Evolutionary conservation across 37 sponge, comb jelly and placozoan species (phyloP), one percentile per base, ranked within the genome.

Genomic region (Spongilla lacustris): DNA sequence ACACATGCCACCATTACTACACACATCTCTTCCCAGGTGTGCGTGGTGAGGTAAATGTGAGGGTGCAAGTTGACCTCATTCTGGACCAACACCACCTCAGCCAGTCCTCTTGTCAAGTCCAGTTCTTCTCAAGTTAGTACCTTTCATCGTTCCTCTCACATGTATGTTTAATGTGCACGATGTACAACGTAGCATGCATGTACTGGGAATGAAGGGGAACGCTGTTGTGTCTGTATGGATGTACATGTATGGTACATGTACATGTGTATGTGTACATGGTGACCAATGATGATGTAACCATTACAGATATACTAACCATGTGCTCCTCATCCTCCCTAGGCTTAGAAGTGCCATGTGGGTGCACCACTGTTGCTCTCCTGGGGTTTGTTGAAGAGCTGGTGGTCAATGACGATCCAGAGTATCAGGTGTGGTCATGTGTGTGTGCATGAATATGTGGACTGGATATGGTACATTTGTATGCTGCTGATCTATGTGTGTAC

Each of bases 361-460:
- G 37, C 66, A 58, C 35, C 0, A 36, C 75, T 25, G 77, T 33
- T 24, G 50, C 82, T 9, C 58, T 95, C 33, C 83, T 81, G 48
- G 96, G 96, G 28, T 95, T 97, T 81, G 92, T 97, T 17, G 98
- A 97, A 74, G 98, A 95, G 74, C 89, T 97, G 84, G 94, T 95
- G 6, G 89, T 97, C 26, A 93, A 95, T 38, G 94, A 95, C 50
- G 98, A 97, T 76, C 98, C 98, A 22, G 98, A 97, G 76, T 91
- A 95, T 69, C 86, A 96, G 96, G 96, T 95, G 23, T 69, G 24
- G 14, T 25, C 13, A 6, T 32, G 11, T 50, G 22, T 12, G 26
- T 27, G 17, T 30, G 32, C 68, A 27, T 31, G 17, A 22, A 2
- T 30, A 2, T 48, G 26, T 49, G 50, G n/a, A n/a, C n/a, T n/a